Conservation (phyloP, 2,113 vertebrate species). For the Laticauda colubrina region DNA sequence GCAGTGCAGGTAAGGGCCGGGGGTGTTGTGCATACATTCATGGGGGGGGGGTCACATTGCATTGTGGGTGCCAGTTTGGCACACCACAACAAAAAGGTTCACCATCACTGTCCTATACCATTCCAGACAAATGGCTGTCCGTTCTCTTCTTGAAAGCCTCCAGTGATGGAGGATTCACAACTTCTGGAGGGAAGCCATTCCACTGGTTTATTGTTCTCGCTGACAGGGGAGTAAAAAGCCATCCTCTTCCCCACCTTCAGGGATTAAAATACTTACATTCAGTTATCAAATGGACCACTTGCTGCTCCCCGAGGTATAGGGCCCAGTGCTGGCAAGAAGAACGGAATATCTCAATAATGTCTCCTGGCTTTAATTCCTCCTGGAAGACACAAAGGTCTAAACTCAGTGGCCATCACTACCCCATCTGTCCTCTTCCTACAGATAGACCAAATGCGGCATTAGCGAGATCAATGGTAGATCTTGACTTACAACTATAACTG, state of each 20-base stretch:
- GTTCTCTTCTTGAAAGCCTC: too few species aligned
- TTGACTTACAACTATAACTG: not conserved
- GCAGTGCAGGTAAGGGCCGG: too few species aligned
- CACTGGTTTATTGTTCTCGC: not conserved
- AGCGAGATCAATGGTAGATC: not conserved
- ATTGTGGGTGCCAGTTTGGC: too few species aligned
- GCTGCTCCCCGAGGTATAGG: slow-evolving; percentile 79
- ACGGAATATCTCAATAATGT: slow-evolving; percentile 82
- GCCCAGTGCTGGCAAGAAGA: slow-evolving; percentile 82
- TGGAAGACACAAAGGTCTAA: slow-evolving; percentile 2
- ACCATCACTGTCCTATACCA: too few species aligned
- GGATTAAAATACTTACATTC: slow-evolving; percentile 50
- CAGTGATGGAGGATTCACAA: too few species aligned
- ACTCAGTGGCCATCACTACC: not conserved
- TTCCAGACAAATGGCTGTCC: too few species aligned
- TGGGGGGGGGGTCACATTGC: too few species aligned
- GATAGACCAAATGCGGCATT: not conserved
- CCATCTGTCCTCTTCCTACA: not conserved
- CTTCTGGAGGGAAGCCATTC: not conserved
- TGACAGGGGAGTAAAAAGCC: not conserved
- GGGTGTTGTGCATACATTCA: too few species aligned
- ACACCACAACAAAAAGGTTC: too few species aligned
- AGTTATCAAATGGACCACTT: slow-evolving; percentile 72
- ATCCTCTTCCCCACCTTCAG: not conserved
- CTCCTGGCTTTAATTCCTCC: slow-evolving; percentile 70